Evolutionary conservation across 2,113 vertebrate genomes (phyloP).

Genomic region (Pedetes capensis): DNA sequence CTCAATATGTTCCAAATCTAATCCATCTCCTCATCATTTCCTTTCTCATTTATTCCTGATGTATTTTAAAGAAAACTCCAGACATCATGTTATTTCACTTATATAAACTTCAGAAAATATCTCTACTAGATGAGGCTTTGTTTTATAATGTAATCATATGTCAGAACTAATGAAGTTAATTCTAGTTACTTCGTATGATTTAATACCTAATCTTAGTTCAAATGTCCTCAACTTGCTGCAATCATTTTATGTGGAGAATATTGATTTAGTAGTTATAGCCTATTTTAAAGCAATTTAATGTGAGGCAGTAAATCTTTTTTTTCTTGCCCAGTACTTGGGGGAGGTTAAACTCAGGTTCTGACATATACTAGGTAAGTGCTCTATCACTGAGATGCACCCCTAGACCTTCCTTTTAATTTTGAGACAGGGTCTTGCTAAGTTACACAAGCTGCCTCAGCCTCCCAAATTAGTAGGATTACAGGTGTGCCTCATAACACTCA

Average conservation of each 20-base stretch:
- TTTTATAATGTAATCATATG: slow-evolving; percentile 41
- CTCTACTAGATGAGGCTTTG: slow-evolving; percentile 31
- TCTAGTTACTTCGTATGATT: slow-evolving; percentile 46
- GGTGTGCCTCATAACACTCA: too few species aligned
- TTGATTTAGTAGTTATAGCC: background rate
- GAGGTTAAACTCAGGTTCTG: too few species aligned
- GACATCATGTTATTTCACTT: slow-evolving; percentile 3
- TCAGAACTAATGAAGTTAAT: slow-evolving; percentile 43
- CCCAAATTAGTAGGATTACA: too few species aligned
- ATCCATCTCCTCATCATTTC: background rate
- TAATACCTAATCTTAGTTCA: slow-evolving; percentile 28
- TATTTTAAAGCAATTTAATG: slow-evolving; percentile 42
- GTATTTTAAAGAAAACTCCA: slow-evolving; percentile 44
- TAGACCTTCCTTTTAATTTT: too few species aligned
- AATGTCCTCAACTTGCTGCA: slow-evolving; percentile 4
- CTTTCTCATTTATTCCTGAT: background rate
- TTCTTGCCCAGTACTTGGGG: too few species aligned
- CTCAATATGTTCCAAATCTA: slow-evolving; percentile 2
- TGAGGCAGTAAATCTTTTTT: too few species aligned
- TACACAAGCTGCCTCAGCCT: too few species aligned
- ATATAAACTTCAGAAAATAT: background rate
- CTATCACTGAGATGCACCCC: too few species aligned
- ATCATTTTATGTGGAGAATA: slow-evolving; percentile 34
- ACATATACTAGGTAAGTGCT: too few species aligned
- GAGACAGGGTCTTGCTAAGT: too few species aligned